phyloP scores from a whole-genome alignment of 1,140 invertebrate genomes.

The Tigriopus japonicus region DNA sequence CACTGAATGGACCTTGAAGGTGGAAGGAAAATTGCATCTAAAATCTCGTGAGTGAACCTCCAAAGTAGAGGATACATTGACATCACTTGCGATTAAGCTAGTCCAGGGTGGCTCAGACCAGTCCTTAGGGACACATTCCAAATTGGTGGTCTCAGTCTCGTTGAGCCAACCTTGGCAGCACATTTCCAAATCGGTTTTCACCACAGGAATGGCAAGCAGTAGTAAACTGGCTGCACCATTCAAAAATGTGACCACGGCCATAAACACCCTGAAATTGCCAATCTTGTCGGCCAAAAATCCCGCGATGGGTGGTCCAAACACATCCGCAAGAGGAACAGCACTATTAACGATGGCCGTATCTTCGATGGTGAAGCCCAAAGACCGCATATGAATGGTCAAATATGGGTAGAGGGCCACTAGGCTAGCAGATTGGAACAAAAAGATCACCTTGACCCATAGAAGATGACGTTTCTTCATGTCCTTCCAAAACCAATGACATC shows the following conservation, averaged over 20 bases:
- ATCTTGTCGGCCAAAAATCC: slow-evolving; percentile 23
- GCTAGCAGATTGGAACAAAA: neutral
- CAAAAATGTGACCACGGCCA: slow-evolving; percentile 43
- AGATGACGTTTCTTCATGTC: neutral
- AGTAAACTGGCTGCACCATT: slow-evolving; percentile 34
- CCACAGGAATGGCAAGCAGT: slow-evolving; percentile 18
- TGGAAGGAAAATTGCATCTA: slow-evolving; percentile 24
- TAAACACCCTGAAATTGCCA: slow-evolving; percentile 33
- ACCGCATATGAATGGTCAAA: slow-evolving; percentile 17
- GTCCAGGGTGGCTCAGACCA: too few species aligned
- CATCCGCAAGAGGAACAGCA: slow-evolving; percentile 18
- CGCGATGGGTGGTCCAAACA: slow-evolving; percentile 22
- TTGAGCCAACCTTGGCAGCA: slow-evolving; percentile 15
- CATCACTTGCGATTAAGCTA: too few species aligned
- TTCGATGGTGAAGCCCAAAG: slow-evolving; percentile 17
- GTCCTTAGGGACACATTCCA: slow-evolving; percentile 38
- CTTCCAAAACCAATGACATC: neutral
- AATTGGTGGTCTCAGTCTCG: slow-evolving; percentile 35
- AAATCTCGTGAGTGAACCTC: too few species aligned
- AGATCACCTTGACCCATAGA: slow-evolving; percentile 3
- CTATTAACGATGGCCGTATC: slow-evolving; percentile 17
- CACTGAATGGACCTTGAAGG: slow-evolving; percentile 33
- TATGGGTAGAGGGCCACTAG: slow-evolving; percentile 2
- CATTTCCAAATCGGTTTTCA: neutral
- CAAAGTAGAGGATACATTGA: too few species aligned